Evolutionary conservation across 1,140 invertebrate species (phyloP), one percentile per base, ranked within the genome.

Genomic region (Caenorhabditis remanei): DNA sequence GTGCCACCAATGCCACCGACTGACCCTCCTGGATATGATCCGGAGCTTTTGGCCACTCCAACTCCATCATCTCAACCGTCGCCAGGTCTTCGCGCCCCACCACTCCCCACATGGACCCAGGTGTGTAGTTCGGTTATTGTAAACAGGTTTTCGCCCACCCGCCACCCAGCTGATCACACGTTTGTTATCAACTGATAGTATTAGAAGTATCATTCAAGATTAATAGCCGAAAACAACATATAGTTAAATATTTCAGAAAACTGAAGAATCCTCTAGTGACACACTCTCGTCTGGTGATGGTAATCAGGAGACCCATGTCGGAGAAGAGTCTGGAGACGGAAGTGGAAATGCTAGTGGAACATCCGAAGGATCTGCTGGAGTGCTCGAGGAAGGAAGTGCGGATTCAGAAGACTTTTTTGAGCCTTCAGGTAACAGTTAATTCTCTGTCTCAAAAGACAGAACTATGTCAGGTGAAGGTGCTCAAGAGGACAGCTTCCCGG

Each of bases 41-140:
- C 71, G 8, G 19, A 48, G 3, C 13, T 48, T 1, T 9, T 41
- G 4, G 50, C 21, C n/a, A 79, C 46, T n/a, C n/a, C n/a, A n/a
- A 79, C 71, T 79, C 46, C 71, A 13, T 19, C 65, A 40, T 4
- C 65, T 53, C 32, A 32, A 32, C 32, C 32, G 32, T 32, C 32
- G 32, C 32, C 32, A 32, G 71, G 71, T 79, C 71, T 79, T 53
- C 71, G 71, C 41, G 71, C 71, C 43, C 71, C 71, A 13, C 71
- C 71, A 50, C 13, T 79, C 46, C 71, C 71, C 9, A 79, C 19
- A 7, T 79, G 71, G 71, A 79, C 46, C 11, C 16, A 79, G 43
- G 71, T 79, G 13, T 79, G 71, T 79, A 50, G 9, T 71, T n/a
- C 8, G 67, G 67, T 71, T 19, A 71, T 46, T 71, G 50, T n/a